These are phyloP conservation scores for Seira musarum DNA, from an alignment of 2,888 invertebrate species.

Conservation along the genomic window DNA sequence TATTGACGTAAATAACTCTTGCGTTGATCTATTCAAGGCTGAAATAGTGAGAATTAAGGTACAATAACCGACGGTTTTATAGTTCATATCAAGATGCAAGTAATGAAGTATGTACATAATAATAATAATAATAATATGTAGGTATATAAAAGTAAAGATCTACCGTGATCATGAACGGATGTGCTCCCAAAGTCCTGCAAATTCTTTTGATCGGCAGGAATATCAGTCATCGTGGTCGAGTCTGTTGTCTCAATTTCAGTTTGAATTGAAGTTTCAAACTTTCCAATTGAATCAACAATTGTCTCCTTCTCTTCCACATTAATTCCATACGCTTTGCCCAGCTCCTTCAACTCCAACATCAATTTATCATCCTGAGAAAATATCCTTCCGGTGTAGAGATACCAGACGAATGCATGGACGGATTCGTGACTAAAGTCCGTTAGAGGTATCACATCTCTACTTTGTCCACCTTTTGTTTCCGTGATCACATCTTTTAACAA, in stretches of 20 bases:
- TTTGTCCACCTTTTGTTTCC: slow-evolving; percentile 22
- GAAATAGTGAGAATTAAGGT: too few species aligned
- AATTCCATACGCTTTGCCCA: slow-evolving; percentile 18
- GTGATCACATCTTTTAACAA: slow-evolving; percentile 71
- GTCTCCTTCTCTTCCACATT: neutral
- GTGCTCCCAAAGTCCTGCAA: neutral
- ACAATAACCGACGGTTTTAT: too few species aligned
- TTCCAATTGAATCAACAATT: too few species aligned
- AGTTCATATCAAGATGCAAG: too few species aligned
- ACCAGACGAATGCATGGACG: slow-evolving; percentile 60
- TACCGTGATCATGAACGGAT: too few species aligned
- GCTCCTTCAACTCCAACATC: slow-evolving; percentile 27
- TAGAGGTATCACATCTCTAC: slow-evolving; percentile 55
- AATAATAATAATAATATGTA: too few species aligned
- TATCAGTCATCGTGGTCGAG: neutral
- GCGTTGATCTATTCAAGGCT: too few species aligned
- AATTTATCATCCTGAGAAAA: slow-evolving; percentile 7
- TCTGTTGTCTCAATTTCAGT: neutral
- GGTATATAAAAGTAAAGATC: too few species aligned
- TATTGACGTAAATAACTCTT: too few species aligned
- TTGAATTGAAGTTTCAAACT: too few species aligned
- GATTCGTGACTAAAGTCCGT: slow-evolving; percentile 53
- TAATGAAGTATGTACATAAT: too few species aligned
- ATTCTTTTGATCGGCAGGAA: neutral
- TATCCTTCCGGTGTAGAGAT: slow-evolving; percentile 57